A percentile compares a stretch with the other conserved stretches of the same genome.
Conservation (phyloP, 2,888 invertebrate genomes). For the Cheilosia pagana region DNA sequence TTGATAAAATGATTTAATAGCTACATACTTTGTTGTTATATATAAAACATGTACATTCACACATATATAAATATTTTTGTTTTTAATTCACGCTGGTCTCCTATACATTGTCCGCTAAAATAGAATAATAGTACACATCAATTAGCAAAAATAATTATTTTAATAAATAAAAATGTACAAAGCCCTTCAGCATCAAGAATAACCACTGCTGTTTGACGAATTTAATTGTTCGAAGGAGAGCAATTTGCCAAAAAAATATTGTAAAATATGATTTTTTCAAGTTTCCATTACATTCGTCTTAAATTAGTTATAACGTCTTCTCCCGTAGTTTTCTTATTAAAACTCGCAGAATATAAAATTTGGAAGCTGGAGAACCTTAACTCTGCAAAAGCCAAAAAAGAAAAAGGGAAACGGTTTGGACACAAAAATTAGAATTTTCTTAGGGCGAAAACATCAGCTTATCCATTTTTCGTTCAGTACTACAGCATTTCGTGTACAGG, state of each 20-base stretch:
- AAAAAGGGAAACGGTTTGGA: no score
- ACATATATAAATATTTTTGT: constrained; percentile 32
- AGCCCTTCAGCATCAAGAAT: constrained; percentile 20
- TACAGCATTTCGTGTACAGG: no score
- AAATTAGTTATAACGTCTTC: no score
- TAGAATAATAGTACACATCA: constrained; percentile 50
- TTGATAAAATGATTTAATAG: constrained; percentile 50
- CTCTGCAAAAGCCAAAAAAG: no score
- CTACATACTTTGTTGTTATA: constrained; percentile 37
- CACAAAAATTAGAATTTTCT: no score
- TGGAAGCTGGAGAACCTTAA: no score
- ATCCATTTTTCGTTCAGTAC: no score
- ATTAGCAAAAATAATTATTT: constrained; percentile 53
- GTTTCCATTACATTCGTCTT: no score
- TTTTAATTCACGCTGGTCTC: constrained; percentile 47
- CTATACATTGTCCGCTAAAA: constrained; percentile 62
- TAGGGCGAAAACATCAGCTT: no score
- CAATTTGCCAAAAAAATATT: background rate
- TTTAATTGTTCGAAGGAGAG: constrained; percentile 10
- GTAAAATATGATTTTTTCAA: no score
- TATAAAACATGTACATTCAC: constrained; percentile 58
- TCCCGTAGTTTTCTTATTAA: no score
- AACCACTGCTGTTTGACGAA: constrained; percentile 12
- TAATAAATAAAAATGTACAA: constrained; percentile 27
- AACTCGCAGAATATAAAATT: no score